Evolutionary conservation across 1,140 invertebrate genomes (phyloP), one percentile per base, ranked within the genome.

Genomic region (Periplaneta americana): DNA sequence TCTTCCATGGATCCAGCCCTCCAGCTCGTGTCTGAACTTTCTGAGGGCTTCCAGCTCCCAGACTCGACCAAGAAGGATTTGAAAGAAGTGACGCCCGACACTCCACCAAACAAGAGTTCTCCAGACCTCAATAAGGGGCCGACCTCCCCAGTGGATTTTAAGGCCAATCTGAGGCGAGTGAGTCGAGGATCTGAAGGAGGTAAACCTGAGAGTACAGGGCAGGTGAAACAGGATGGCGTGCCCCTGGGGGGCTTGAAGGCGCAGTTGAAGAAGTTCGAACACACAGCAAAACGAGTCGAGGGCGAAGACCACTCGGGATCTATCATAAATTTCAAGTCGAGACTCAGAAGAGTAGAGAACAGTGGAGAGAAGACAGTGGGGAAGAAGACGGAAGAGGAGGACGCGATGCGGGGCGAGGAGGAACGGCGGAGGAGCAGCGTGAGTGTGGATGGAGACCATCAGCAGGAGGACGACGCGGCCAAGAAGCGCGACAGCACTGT

Each of bases 301-400:
- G 85, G 88, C 6, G 84, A 85, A 37, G 84, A 84, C 32, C 85
- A 83, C 78, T 89, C 90, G 13, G 88, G 89, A 74, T 91, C 91
- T 66, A 95, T 96, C 82, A 95, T 95, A 37, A 95, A 97, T 87
- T 95, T 97, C 82, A 96, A 97, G 86, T 94, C 96, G 0, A 91
- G 95, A 82, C 87, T 97, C 84, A 91, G 96, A 85, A 96, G 96
- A 90, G 95, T 96, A 0, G 94, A 96, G 74, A 90, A 89, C 32
- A 75, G 83, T 57, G 79, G 81, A 80, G 82, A 84, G 35, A 83
- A 83, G 75, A 82, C 81, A 35, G 83, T 77, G 75, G 77, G 84
- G 36, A 87, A 86, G 22, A 87, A 90, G 86, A 85, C 90, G 82
- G 80, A 85, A 2, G 89, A 90, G 78, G 89, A 91, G 10, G 89